phyloP scores from a whole-genome alignment of 2,797 vertebrate genomes.

The Acipenser ruthenus region DNA sequence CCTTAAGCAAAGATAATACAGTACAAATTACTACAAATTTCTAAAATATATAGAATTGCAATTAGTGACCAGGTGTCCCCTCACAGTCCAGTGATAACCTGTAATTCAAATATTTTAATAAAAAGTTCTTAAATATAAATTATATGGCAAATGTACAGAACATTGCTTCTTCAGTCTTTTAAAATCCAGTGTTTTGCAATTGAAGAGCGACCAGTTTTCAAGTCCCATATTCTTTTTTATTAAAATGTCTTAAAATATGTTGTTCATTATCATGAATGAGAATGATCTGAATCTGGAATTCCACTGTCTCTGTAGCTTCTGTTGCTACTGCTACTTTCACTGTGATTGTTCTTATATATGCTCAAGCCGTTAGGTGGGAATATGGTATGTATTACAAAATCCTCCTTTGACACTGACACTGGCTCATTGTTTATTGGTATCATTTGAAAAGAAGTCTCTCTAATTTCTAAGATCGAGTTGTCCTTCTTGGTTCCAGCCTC shows the following conservation, averaged over 20 bases:
- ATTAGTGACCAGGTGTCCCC: constrained; percentile 79
- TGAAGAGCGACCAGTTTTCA: constrained; percentile 74
- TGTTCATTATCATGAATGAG: constrained; percentile 92
- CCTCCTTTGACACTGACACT: constrained; percentile 81
- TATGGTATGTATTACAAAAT: constrained; percentile 99
- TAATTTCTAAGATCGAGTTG: constrained; percentile 97
- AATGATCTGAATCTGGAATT: constrained; percentile 99
- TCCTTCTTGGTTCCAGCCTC: constrained; percentile 98
- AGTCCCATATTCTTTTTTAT: constrained; percentile 59
- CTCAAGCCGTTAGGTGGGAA: constrained; percentile 97
- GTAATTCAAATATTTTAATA: constrained; percentile 96
- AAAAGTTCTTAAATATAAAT: constrained; percentile 99
- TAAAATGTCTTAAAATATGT: constrained; percentile 56
- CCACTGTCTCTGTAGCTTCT: constrained; percentile 99
- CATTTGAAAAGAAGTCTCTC: constrained; percentile 99
- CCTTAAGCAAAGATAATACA: constrained; percentile 99
- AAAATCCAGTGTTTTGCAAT: constrained; percentile 98
- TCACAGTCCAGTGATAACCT: constrained; percentile 87
- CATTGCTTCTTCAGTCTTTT: constrained; percentile 94
- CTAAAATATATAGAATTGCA: constrained; percentile 99
- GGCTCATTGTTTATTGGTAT: constrained; percentile 92
- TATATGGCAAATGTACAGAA: constrained; percentile 99
- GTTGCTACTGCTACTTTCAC: constrained; percentile 93
- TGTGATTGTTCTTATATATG: constrained; percentile 96
- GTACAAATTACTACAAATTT: constrained; percentile 99